These are phyloP conservation scores for Xiphophorus maculatus DNA, from an alignment of 2,113 vertebrate species.

Conservation along the genomic window DNA sequence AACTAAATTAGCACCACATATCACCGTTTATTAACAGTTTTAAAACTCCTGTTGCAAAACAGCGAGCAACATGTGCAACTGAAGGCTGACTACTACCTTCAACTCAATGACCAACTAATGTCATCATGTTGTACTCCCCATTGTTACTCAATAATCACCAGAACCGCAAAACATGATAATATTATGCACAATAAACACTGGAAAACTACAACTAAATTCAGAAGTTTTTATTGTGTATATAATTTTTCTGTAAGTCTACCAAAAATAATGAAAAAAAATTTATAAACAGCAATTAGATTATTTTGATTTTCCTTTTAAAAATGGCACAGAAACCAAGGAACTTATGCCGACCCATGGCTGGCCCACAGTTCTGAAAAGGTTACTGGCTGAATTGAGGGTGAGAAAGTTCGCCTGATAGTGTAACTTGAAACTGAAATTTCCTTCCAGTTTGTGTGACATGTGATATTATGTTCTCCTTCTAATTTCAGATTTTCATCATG, in stretches of 20 bases:
- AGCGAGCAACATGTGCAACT: neutral
- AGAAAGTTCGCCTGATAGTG: neutral
- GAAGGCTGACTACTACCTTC: neutral
- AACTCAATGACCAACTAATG: neutral
- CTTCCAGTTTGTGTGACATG: neutral
- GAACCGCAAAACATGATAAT: neutral
- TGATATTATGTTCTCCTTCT: neutral
- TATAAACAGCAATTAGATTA: no score
- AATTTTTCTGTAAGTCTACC: no score
- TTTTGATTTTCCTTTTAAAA: no score
- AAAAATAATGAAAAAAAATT: no score
- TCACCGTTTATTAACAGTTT: no score
- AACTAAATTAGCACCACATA: no score
- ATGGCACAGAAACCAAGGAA: no score
- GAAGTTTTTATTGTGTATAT: neutral
- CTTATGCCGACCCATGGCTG: neutral
- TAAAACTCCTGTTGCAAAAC: no score
- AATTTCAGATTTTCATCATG: neutral
- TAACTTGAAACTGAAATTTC: conserved; percentile 22
- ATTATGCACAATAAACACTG: neutral
- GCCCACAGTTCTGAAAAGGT: conserved; percentile 3
- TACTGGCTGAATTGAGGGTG: conserved; percentile 1
- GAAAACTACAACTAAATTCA: neutral
- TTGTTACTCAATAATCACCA: neutral
- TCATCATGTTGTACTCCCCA: neutral